Evolutionary conservation across 1,140 invertebrate species (phyloP).

Genomic region (Cheumatopsyche charites): DNA sequence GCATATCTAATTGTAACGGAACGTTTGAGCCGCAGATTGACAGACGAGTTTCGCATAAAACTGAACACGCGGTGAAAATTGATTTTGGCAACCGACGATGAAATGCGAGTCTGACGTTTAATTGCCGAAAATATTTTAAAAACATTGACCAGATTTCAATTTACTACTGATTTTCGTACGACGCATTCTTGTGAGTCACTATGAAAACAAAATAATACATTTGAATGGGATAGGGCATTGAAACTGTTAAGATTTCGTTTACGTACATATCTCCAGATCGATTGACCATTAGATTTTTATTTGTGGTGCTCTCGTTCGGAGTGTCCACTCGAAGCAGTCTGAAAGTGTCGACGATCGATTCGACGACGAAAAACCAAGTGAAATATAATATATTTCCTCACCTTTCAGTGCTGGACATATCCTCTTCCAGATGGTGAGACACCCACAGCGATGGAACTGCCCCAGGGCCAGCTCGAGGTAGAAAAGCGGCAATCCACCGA

Average conservation of each 20-base stretch:
- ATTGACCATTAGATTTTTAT: constrained; percentile 41
- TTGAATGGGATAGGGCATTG: neutral
- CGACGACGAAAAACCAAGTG: neutral
- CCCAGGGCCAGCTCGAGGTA: constrained; percentile 94
- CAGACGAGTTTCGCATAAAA: no score
- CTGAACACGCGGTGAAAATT: no score
- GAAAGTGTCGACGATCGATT: neutral
- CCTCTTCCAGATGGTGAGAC: constrained; percentile 91
- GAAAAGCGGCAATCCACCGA: constrained; percentile 91
- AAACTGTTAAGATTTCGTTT: constrained; percentile 3
- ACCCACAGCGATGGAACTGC: constrained; percentile 90
- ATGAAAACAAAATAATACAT: constrained; percentile 4
- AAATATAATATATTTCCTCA: constrained; percentile 57
- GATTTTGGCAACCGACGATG: no score
- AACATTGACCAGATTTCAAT: no score
- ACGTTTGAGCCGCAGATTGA: no score
- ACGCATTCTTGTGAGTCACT: no score
- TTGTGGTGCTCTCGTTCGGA: constrained; percentile 14
- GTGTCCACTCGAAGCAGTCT: neutral
- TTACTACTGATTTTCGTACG: no score
- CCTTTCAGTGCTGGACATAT: constrained; percentile 98
- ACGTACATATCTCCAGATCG: constrained; percentile 3
- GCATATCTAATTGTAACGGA: no score
- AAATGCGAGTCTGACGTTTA: no score
- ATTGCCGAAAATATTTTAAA: no score